Percentiles rank a stretch among this genome's conserved stretches.
Evolutionary conservation across 2,888 invertebrate genomes (phyloP).

Genomic region (Ypsolopha scabrella): DNA sequence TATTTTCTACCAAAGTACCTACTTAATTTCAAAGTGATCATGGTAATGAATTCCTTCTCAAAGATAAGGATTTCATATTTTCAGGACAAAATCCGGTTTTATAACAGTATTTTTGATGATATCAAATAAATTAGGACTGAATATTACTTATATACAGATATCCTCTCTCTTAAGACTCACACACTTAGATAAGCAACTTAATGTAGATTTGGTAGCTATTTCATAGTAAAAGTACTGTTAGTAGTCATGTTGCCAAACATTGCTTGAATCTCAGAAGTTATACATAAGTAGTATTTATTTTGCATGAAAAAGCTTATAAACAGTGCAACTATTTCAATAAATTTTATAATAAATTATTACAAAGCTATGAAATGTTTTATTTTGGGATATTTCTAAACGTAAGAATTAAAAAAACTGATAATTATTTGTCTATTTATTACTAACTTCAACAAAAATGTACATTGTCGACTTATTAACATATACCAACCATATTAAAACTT

Average conservation of each 20-base stretch:
- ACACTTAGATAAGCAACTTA: slow-evolving; percentile 1
- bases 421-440: no score
- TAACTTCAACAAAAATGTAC: no score
- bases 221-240: slow-evolving; percentile 6
- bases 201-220: slow-evolving; percentile 10
- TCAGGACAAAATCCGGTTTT: slow-evolving; percentile 2
- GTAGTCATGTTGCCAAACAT: slow-evolving; percentile 47
- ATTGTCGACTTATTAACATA: no score
- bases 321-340: slow-evolving; percentile 55
- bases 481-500: slow-evolving; percentile 43
- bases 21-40: slow-evolving; percentile 1
- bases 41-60: background rate
- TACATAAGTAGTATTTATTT: slow-evolving; percentile 31
- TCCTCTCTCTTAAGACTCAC: slow-evolving; percentile 1
- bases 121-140: background rate
- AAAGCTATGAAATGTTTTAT: background rate
- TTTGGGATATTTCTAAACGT: background rate
- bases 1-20: slow-evolving; percentile 33
- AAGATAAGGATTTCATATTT: background rate
- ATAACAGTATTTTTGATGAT: slow-evolving; percentile 1
- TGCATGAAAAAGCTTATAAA: slow-evolving; percentile 64
- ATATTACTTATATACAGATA: no score
- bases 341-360: slow-evolving; percentile 5
- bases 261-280: slow-evolving; percentile 51
- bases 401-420: background rate